Evolutionary conservation across 2,888 invertebrate species (phyloP).

Genomic region (Hedychridium roseum): DNA sequence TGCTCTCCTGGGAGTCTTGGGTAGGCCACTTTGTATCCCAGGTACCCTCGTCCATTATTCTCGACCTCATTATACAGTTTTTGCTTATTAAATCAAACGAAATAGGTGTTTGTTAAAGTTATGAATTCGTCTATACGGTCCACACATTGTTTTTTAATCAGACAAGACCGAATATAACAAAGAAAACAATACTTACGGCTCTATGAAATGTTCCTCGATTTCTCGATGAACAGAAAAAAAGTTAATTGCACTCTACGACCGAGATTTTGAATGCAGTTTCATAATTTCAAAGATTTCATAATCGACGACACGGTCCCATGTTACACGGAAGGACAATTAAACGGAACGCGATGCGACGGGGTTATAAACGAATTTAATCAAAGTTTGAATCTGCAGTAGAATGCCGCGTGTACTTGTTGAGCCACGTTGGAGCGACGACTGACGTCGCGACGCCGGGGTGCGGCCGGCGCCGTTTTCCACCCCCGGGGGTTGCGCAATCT

Average conservation of each 20-base stretch:
- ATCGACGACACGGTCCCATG: too few relatives aligned
- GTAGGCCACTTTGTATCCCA: slow-evolving; percentile 43
- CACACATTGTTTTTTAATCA: background rate
- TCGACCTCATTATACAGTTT: slow-evolving; percentile 43
- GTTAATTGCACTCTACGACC: too few relatives aligned
- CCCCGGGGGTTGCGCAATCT: slow-evolving; percentile 31
- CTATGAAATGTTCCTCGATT: too few relatives aligned
- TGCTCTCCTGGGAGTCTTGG: slow-evolving; percentile 27
- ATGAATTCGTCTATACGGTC: background rate
- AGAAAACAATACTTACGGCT: too few relatives aligned
- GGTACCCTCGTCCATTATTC: slow-evolving; percentile 43
- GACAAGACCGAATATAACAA: background rate
- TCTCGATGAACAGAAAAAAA: too few relatives aligned
- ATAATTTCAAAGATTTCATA: background rate
- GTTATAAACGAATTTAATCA: slow-evolving; percentile 1
- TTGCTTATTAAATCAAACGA: too few relatives aligned
- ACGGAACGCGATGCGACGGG: too few relatives aligned
- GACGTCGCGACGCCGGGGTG: slow-evolving; percentile 55
- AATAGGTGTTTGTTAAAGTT: too few relatives aligned
- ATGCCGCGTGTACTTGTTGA: slow-evolving; percentile 54
- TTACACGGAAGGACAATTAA: too few relatives aligned
- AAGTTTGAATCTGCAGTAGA: slow-evolving; percentile 24
- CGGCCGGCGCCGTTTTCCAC: slow-evolving; percentile 52
- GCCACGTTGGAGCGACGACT: slow-evolving; percentile 54
- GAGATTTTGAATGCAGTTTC: background rate